Evolutionary conservation across 2,113 vertebrate genomes (phyloP), one percentile per base, ranked within the genome.

Genomic region (Budorcas taxicolor): DNA sequence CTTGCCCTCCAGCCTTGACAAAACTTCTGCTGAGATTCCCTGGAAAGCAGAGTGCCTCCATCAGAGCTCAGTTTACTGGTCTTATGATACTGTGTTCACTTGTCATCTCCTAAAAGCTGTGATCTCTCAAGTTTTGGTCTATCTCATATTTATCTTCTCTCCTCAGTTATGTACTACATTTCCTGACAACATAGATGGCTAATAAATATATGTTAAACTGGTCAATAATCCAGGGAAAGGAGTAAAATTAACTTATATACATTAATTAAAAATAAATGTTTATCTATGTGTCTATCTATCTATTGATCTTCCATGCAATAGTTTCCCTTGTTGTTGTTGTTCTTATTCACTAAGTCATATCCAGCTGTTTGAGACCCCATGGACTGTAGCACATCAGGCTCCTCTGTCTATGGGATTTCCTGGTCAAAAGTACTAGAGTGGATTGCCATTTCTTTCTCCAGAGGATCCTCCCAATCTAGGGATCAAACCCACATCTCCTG

Each of bases 1-100:
- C 15, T 67, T 1, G 29, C 7, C 4, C 21, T 76, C 47, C 29
- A 71, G 0, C 57, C 21, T 23, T 60, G 4, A 23, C 4, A 33
- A 43, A 2, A 1, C 19, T 78, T 53, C 27, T 78, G 14, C 2
- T 64, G 40, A 88, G 33, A 83, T 23, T 78, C 14, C 16, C 9
- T 27, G 11, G 16, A 14, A 50, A 43, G 5, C 5, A 4, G 23
- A 0, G 2, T 17, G 10, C 3, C 15, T 58, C 47, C 9, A 5
- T 29, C 10, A 21, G 7, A 83, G 8, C 23, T 87, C 1, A 0
- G 1, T 9, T 52, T 13, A 36, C 7, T 0, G 23, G 6, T 11
- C 16, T n/a, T 58, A 31, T 23, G 57, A 87, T 13, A 31, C 10
- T 33, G 3, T 50, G 47, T 50, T 67, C 6, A 15, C 1, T 5